Percentiles rank a stretch among this genome's conserved stretches.
phyloP scores from a whole-genome alignment of 2,113 vertebrate genomes.

The Vanacampus margaritifer region DNA sequence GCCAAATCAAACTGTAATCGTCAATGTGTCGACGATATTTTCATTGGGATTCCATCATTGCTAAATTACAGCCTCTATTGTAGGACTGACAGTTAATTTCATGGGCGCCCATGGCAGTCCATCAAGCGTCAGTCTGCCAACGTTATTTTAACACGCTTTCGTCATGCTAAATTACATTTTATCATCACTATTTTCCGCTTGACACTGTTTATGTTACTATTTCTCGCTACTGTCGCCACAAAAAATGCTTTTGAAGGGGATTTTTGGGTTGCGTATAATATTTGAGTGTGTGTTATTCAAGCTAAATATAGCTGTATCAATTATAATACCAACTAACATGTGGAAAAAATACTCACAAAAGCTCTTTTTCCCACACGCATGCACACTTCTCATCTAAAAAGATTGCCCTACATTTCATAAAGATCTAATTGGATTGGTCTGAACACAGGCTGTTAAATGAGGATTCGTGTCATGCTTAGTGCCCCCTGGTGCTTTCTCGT shows the following conservation, averaged over 20 bases:
- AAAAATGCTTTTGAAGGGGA: background rate
- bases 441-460: constrained; percentile 18
- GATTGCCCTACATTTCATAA: constrained; percentile 18
- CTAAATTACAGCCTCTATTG: no score
- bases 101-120: no score
- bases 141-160: no score
- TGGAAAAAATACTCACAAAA: background rate
- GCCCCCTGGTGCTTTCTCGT: constrained; percentile 36
- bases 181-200: no score
- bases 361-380: background rate
- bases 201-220: no score
- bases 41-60: no score
- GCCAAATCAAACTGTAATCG: no score
- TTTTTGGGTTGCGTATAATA: background rate
- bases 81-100: no score
- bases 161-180: no score
- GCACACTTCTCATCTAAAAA: constrained; percentile 2
- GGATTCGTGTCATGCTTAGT: constrained; percentile 41
- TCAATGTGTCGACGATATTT: no score
- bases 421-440: constrained; percentile 24
- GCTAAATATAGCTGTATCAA: background rate
- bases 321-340: background rate
- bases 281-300: background rate
- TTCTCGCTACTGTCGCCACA: no score
- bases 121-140: no score